A percentile compares a stretch with the other conserved stretches of the same genome.
phyloP scores from a whole-genome alignment of 2,888 invertebrate species.

The Polymixis flavicincta region DNA sequence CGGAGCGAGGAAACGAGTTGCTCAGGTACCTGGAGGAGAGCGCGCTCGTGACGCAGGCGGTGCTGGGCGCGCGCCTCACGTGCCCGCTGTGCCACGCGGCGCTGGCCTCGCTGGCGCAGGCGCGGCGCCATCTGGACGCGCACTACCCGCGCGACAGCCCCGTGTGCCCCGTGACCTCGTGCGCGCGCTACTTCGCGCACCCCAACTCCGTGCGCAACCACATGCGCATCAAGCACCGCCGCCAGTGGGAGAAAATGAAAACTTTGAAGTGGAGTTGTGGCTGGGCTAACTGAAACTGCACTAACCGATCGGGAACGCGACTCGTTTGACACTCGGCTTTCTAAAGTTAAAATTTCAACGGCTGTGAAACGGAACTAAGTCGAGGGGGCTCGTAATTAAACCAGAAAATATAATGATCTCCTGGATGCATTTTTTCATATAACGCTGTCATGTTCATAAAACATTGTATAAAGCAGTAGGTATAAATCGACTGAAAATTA shows the following conservation, averaged over 20 bases:
- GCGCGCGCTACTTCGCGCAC: slow-evolving; percentile 94
- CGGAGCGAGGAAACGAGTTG: slow-evolving; percentile 61
- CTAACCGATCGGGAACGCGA: slow-evolving; percentile 33
- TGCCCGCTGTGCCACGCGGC: slow-evolving; percentile 94
- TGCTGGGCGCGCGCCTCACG: slow-evolving; percentile 76
- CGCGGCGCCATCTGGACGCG: slow-evolving; percentile 94
- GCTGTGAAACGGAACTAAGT: slow-evolving; percentile 78
- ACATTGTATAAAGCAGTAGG: slow-evolving; percentile 85
- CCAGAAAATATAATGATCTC: slow-evolving; percentile 81
- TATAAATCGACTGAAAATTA: slow-evolving; percentile 90
- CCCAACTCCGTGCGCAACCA: slow-evolving; percentile 97
- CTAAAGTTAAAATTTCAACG: slow-evolving; percentile 71
- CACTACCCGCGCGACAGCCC: slow-evolving; percentile 96
- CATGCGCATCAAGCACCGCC: slow-evolving; percentile 95
- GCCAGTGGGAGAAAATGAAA: slow-evolving; percentile 96
- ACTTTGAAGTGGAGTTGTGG: slow-evolving; percentile 94
- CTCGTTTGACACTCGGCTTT: slow-evolving; percentile 63
- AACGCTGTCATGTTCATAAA: slow-evolving; percentile 74
- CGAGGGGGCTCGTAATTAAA: slow-evolving; percentile 73
- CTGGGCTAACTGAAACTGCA: slow-evolving; percentile 80
- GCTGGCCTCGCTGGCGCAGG: slow-evolving; percentile 92
- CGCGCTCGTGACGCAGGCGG: slow-evolving; percentile 56
- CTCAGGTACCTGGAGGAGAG: slow-evolving; percentile 70
- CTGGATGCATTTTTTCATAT: slow-evolving; percentile 81
- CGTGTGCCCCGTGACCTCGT: slow-evolving; percentile 94